These are phyloP conservation scores for Osmerus mordax DNA, from an alignment of 2,113 vertebrate species.

Conservation along the genomic window DNA sequence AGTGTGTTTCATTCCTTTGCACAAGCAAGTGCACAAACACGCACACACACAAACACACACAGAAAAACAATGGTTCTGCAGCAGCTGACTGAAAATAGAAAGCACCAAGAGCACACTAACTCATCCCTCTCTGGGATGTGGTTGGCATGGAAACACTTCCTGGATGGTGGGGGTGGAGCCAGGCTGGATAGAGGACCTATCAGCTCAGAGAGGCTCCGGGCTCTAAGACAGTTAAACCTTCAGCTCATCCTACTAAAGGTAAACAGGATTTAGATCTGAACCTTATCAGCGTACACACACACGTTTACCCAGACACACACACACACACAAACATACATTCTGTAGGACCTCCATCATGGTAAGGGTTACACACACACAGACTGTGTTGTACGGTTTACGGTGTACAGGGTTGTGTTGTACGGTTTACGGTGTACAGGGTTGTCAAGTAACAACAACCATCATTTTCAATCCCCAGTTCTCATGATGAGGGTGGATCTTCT, in stretches of 20 bases:
- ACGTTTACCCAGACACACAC: slow-evolving; percentile 1
- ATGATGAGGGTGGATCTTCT: too few relatives aligned
- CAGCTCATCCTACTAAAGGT: neutral
- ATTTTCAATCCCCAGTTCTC: too few relatives aligned
- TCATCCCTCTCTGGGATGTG: neutral
- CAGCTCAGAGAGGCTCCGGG: neutral
- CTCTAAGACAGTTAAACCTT: neutral
- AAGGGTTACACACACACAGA: neutral
- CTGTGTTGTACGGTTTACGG: neutral
- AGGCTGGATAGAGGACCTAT: neutral
- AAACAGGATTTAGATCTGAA: neutral
- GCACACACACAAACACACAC: too few relatives aligned
- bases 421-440: too few relatives aligned
- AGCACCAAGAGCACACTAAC: neutral
- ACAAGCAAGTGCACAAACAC: too few relatives aligned
- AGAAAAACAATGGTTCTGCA: too few relatives aligned
- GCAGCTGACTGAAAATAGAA: neutral
- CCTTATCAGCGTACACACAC: neutral
- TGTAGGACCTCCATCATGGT: neutral
- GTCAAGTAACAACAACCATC: too few relatives aligned
- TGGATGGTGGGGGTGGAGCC: neutral
- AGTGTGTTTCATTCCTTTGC: too few relatives aligned
- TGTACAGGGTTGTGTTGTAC: neutral
- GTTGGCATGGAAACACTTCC: neutral
- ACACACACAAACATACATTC: neutral